Base-by-base conservation (phyloP, 2,113 vertebrate genomes). In the Protomyctophum bolini region DNA sequence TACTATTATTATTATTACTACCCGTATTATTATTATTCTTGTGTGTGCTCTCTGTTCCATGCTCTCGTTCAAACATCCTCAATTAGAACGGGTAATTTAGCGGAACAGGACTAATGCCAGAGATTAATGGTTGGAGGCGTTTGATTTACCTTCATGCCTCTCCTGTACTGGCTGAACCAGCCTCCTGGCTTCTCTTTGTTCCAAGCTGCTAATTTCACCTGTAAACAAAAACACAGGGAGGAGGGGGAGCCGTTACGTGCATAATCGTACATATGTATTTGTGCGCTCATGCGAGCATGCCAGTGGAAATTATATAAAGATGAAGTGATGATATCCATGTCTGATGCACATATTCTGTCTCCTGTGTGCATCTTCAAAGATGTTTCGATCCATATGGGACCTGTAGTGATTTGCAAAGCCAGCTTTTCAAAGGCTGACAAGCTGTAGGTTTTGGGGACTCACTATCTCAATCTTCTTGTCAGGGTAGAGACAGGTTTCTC, bases 151-250 rank as follows among this genome's bases (percentile, higher is more conserved):
- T 96, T 94, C 81, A 92, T 96, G 60, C 96, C 96, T 87, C 90
- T 89, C 59, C 92, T 95, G 89, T 93, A 98, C 45, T 93, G 91
- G 89, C 97, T 97, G 81, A 92, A 98, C 97, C 97, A 98, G 58
- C 70, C 90, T 58, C 96, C 96, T 0, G 96, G 95, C 81, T 92
- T 95, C 81, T 98, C 97, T 80, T 87, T 93, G 88, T 78, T 96
- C 96, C 96, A 98, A 0, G 95, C 91, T 9, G 96, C 94, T 73
- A 95, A 82, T 75, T 95, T 96, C 66, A 97, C 95, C 97, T 98
- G 73, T 12, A 82, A 10, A 63, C 21, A 82, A 76, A 10, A 48
- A 14, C 33, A 10, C n/a, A 29, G 6, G 61, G 3, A n/a, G 15
- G 6, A 70, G 21, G 73, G 59, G 1, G 58, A 80, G 7, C 49